Percentiles rank a stretch among this genome's conserved stretches.
Conservation (phyloP, 2,888 invertebrate genomes). For the Kryphioiulus occultus region DNA sequence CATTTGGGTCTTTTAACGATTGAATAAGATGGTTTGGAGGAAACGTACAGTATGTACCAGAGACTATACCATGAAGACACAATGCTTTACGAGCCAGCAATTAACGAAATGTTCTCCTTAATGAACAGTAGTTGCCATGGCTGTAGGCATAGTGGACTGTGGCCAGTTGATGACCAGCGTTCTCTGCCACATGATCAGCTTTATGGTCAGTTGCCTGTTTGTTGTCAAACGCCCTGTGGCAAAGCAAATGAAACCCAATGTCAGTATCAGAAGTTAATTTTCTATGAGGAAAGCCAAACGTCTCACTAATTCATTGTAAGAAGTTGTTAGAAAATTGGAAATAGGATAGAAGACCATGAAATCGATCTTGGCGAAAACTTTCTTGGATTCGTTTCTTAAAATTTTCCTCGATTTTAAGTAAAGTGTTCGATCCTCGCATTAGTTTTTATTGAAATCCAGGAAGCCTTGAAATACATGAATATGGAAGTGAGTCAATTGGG, state of each 20-base stretch:
- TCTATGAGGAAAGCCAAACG: not conserved
- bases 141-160: not conserved
- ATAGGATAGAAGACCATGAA: not conserved
- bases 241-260: not conserved
- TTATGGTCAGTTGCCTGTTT: not conserved
- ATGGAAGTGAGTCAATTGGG: constrained; percentile 18
- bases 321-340: not conserved
- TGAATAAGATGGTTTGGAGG: no score
- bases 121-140: constrained; percentile 4
- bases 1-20: no score
- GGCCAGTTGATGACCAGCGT: constrained; percentile 9
- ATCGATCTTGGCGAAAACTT: not conserved
- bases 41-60: no score
- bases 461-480: constrained; percentile 19
- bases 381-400: not conserved
- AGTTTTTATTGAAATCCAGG: constrained; percentile 38
- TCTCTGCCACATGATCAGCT: not conserved
- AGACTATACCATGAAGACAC: not conserved
- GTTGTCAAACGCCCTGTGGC: not conserved
- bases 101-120: not conserved
- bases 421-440: not conserved
- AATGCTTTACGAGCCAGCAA: not conserved
- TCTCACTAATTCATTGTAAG: not conserved
- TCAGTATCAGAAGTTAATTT: not conserved
- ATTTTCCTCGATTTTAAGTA: constrained; percentile 10